phyloP scores from a whole-genome alignment of 2,797 vertebrate species.

The Leptatherina wallacei region DNA sequence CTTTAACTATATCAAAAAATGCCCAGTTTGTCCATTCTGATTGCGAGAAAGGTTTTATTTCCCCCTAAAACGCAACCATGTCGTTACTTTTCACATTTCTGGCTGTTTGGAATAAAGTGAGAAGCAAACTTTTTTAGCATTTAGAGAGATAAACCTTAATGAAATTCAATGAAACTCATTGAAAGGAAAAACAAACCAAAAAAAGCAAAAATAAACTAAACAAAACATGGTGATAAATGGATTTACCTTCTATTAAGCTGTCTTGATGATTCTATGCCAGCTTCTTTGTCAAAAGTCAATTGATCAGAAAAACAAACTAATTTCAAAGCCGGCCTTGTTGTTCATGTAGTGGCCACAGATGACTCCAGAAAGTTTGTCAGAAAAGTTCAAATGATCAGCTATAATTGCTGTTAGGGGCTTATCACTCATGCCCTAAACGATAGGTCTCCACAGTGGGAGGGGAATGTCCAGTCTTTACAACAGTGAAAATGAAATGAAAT shows the following conservation, averaged over 20 bases:
- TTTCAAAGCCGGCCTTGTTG: slow-evolving; percentile 34
- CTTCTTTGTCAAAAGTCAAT: slow-evolving; percentile 38
- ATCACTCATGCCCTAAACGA: slow-evolving; percentile 61
- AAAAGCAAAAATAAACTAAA: not conserved
- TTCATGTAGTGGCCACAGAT: slow-evolving; percentile 55
- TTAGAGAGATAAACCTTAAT: not conserved
- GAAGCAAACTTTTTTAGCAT: no score
- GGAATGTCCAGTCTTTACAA: slow-evolving; percentile 80
- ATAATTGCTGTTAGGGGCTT: slow-evolving; percentile 60
- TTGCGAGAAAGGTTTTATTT: not conserved
- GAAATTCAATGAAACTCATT: no score
- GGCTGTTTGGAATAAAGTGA: not conserved
- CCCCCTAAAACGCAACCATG: not conserved
- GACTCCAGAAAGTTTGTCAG: slow-evolving; percentile 30
- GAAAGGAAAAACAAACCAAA: no score
- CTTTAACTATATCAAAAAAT: not conserved
- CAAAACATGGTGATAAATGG: slow-evolving; percentile 20
- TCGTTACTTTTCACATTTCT: not conserved
- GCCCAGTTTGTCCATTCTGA: not conserved
- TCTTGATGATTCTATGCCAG: slow-evolving; percentile 20
- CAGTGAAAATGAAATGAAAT: slow-evolving; percentile 15
- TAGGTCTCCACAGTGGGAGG: slow-evolving; percentile 57
- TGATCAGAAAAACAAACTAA: slow-evolving; percentile 35
- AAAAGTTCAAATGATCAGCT: slow-evolving; percentile 55
- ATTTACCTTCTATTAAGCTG: slow-evolving; percentile 37